These are phyloP conservation scores for Prorops nasuta DNA, from an alignment of 1,140 invertebrate genomes.

Conservation along the genomic window DNA sequence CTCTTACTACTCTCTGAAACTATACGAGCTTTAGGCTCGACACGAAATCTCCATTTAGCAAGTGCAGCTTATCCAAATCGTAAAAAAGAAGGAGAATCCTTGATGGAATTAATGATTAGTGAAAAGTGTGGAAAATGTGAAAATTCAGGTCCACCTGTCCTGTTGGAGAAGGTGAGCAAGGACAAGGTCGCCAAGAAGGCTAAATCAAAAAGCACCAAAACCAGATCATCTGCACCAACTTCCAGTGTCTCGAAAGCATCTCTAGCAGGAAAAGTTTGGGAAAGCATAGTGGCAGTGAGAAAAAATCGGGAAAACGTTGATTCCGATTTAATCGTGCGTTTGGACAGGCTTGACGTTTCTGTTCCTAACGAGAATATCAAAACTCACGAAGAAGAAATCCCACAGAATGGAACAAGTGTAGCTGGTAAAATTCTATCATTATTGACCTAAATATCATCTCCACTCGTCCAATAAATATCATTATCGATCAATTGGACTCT, in stretches of 20 bases:
- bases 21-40: no score
- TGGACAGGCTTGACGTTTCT: conserved; percentile 20
- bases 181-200: conserved; percentile 31
- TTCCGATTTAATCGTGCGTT: conserved; percentile 22
- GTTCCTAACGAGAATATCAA: conserved; percentile 14
- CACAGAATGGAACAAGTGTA: background rate
- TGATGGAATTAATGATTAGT: no score
- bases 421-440: background rate
- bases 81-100: no score
- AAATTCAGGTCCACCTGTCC: conserved; percentile 8
- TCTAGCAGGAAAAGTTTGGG: conserved; percentile 40
- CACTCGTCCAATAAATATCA: no score
- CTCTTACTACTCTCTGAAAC: no score
- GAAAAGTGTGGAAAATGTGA: conserved; percentile 3
- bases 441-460: background rate
- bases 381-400: no score
- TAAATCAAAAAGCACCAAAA: conserved; percentile 22
- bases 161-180: conserved; percentile 26
- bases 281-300: conserved; percentile 34
- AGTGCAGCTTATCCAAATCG: no score
- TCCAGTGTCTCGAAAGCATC: conserved; percentile 17
- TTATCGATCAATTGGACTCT: no score
- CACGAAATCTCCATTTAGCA: no score
- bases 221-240: no score
- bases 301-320: conserved; percentile 22